Base-by-base conservation (phyloP, 2,113 vertebrate species). In the Solenodon paradoxus region DNA sequence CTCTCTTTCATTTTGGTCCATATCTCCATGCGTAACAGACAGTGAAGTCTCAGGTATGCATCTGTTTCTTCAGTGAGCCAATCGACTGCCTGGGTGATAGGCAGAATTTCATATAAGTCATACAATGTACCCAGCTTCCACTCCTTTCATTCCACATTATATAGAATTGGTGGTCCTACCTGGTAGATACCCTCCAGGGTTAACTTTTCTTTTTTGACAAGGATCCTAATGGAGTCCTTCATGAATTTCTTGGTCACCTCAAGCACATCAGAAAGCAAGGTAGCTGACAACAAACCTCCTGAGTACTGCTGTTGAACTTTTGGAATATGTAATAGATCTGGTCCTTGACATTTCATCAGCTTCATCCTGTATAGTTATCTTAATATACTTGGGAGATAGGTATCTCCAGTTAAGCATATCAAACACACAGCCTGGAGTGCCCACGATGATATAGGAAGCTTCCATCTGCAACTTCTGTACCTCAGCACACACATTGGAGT, bases 201-300 rank as follows among this genome's bases (percentile, higher is more conserved):
- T 98, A 99, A 97, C 85, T 99, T 99, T 92, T 99, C 99, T 87
- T 99, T 99, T 97, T 99, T 99, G 4, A 99, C 99, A 26, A 99
- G 98, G 96, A 99, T 99, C 7, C 99, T 98, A 82, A 99, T 98
- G 0, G 99, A 99, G 0, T 99, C 99, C 11, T 99, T 98, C 99
- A 99, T 99, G 97, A 99, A 99, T 90, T 99, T 99, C 95, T 99
- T 99, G n/a, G 99, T 99, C 93, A 99, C 99, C 84, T 99, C 99
- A 91, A 99, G 98, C 7, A 99, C 99, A 1, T 99, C 99, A 0
- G 98, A 98, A 17, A 99, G 99, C 99, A 99, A 99, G 47, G 99
- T 99, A 95, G 99, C 99, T 0, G 99, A 99, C 92, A 99, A 97
- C 32, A 99, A 98, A 81, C 77, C 85, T 99, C 99, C 98, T 99